Percentiles rank a stretch among this genome's conserved stretches.
Conservation (phyloP, 2,797 vertebrate species). For the Smutsia gigantea region DNA sequence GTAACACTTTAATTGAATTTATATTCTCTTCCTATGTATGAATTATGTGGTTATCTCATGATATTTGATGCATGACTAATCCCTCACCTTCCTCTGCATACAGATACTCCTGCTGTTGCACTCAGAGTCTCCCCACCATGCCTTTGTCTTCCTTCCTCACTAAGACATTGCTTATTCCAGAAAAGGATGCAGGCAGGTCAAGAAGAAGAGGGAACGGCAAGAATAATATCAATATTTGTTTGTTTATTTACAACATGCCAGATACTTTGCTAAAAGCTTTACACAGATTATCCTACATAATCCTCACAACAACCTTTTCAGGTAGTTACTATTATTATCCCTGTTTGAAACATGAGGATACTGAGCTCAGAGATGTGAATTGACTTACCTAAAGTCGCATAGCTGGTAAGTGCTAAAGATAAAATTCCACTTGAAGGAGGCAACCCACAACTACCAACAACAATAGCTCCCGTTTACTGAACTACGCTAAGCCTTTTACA, state of each 20-base stretch:
- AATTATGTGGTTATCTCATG: background rate
- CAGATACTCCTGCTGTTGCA: background rate
- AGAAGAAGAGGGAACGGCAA: background rate
- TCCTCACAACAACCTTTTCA: background rate
- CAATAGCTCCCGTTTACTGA: background rate
- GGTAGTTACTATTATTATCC: background rate
- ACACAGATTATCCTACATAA: background rate
- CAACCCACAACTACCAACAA: background rate
- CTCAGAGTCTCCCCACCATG: background rate
- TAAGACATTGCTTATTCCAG: conserved; percentile 5
- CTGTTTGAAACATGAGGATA: background rate
- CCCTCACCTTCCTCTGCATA: background rate
- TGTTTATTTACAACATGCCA: background rate
- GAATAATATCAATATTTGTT: background rate
- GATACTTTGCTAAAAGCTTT: background rate
- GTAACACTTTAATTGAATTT: background rate
- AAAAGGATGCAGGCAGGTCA: background rate
- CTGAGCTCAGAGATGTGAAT: background rate
- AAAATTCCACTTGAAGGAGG: background rate
- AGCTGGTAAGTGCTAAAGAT: background rate
- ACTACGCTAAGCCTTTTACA: background rate
- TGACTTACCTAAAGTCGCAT: background rate
- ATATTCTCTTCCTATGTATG: background rate
- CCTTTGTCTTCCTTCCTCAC: background rate
- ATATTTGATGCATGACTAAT: background rate